phyloP scores from a whole-genome alignment of 2,797 vertebrate genomes.

The Lates japonicus region DNA sequence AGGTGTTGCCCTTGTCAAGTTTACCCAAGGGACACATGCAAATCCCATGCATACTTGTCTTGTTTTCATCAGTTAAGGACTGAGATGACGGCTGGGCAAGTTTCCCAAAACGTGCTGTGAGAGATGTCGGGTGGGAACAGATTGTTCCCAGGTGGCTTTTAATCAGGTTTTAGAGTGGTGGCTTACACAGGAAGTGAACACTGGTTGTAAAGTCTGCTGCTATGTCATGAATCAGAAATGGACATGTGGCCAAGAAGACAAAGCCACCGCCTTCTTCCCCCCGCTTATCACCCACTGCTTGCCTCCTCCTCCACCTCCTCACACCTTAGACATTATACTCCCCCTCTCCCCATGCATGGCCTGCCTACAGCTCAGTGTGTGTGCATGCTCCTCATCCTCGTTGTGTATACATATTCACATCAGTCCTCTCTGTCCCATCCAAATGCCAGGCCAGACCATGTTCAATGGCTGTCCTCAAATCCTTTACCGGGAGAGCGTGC shows the following conservation, averaged over 20 bases:
- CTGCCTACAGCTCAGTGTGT: slow-evolving; percentile 36
- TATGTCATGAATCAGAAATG: slow-evolving; percentile 77
- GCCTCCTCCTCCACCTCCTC: slow-evolving; percentile 43
- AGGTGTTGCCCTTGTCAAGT: slow-evolving; percentile 6
- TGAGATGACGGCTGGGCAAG: slow-evolving; percentile 56
- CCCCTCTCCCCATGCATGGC: slow-evolving; percentile 81
- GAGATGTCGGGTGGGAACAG: slow-evolving; percentile 48
- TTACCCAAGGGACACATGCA: slow-evolving; percentile 21
- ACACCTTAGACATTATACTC: slow-evolving; percentile 43
- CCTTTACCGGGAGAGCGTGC: slow-evolving; percentile 79
- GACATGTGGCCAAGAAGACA: slow-evolving; percentile 72
- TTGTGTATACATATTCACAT: slow-evolving; percentile 81
- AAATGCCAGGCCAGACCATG: slow-evolving; percentile 69
- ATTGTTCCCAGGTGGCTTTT: slow-evolving; percentile 73
- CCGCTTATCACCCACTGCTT: slow-evolving; percentile 31
- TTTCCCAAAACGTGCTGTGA: slow-evolving; percentile 52
- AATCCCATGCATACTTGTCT: slow-evolving; percentile 9
- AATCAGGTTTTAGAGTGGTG: slow-evolving; percentile 68
- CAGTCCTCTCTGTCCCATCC: slow-evolving; percentile 54
- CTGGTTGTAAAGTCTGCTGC: slow-evolving; percentile 57
- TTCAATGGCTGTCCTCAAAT: slow-evolving; percentile 85
- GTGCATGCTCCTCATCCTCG: slow-evolving; percentile 81
- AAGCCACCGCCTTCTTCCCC: neutral
- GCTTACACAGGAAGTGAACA: slow-evolving; percentile 47
- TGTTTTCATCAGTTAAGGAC: slow-evolving; percentile 54